Percentiles rank a stretch among this genome's conserved stretches.
Evolutionary conservation across 2,888 invertebrate species (phyloP).

Genomic region (Leucoma salicis): DNA sequence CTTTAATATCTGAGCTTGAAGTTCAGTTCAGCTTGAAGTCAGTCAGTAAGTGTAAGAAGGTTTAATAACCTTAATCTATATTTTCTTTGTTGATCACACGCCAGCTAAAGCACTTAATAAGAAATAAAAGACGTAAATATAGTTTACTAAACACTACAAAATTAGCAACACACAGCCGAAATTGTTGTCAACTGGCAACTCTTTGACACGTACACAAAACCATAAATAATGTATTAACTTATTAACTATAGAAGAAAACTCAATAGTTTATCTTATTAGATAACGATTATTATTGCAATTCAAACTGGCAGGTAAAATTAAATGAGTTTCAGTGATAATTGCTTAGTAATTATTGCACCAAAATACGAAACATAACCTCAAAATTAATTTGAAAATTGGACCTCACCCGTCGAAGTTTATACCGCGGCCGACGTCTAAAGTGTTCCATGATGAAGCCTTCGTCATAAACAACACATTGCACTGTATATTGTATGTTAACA

Average conservation of each 20-base stretch:
- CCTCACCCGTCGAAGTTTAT: conserved; percentile 52
- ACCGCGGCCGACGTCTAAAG: conserved; percentile 63
- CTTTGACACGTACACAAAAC: conserved; percentile 21
- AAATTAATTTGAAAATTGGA: conserved; percentile 40
- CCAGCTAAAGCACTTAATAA: not conserved
- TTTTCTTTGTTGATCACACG: not conserved
- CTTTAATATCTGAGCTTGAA: no score
- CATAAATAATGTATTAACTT: not conserved
- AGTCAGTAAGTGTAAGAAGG: no score
- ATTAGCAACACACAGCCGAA: conserved; percentile 31
- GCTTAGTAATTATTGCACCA: not conserved
- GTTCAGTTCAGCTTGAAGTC: no score
- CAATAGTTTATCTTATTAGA: not conserved
- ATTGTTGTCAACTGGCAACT: conserved; percentile 22
- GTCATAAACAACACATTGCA: conserved; percentile 73
- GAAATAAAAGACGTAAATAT: conserved; percentile 13
- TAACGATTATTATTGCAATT: not conserved
- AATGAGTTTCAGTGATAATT: not conserved
- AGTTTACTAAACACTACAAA: conserved; percentile 16
- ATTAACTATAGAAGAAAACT: not conserved
- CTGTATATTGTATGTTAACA: conserved; percentile 35
- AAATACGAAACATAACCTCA: conserved; percentile 42
- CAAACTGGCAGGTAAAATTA: not conserved
- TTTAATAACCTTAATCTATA: no score
- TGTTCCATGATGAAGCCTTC: conserved; percentile 66